Conservation (phyloP, 2,888 invertebrate species). For the Smittia sp. region DNA sequence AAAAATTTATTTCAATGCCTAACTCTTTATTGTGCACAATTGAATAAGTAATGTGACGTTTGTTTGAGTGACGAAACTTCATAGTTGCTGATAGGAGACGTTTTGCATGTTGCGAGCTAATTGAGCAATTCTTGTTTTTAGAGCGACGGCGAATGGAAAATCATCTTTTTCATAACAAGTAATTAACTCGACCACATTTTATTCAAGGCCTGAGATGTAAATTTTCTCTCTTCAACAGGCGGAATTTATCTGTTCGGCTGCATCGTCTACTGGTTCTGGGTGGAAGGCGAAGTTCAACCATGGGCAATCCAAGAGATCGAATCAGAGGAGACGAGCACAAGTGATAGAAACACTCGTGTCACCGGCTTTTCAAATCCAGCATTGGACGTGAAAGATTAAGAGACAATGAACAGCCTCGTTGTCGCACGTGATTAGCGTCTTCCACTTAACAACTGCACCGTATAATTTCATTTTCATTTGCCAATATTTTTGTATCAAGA, state of each 20-base stretch:
- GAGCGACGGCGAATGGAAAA: conserved; percentile 71
- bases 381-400: conserved; percentile 11
- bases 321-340: not conserved
- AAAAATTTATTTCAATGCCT: conserved; percentile 1
- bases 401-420: not conserved
- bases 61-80: not conserved
- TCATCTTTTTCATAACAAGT: conserved; percentile 72
- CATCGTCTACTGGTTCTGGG: conserved; percentile 66
- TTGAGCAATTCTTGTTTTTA: conserved; percentile 51
- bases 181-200: not conserved
- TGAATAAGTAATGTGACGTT: too few species aligned
- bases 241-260: conserved; percentile 72
- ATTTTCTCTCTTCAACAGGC: too few species aligned
- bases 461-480: too few species aligned
- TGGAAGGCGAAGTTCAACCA: conserved; percentile 69
- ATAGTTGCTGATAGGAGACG: not conserved
- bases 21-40: too few species aligned
- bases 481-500: too few species aligned
- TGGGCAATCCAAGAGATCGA: conserved; percentile 59
- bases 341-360: not conserved
- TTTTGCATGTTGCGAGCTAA: too few species aligned
- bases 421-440: too few species aligned
- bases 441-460: too few species aligned
- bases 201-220: not conserved
- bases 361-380: conserved; percentile 27